Percentiles rank a stretch among this genome's conserved stretches.
Conservation (phyloP, 2,797 vertebrate genomes). For the Enteromius anoplus region DNA sequence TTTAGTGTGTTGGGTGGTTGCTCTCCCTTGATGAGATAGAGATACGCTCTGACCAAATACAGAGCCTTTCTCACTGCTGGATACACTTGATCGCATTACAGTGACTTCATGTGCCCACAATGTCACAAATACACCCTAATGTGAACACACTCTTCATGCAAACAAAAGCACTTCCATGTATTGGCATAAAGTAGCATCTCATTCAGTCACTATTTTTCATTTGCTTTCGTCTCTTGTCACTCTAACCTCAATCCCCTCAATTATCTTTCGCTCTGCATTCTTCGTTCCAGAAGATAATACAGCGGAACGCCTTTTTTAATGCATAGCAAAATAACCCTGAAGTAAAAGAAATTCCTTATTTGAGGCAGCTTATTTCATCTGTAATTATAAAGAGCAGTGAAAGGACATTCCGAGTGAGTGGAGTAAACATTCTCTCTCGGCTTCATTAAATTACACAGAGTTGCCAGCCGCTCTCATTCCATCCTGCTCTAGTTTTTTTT, state of each 20-base stretch:
- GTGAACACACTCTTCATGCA: slow-evolving; percentile 2
- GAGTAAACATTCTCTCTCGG: slow-evolving; percentile 58
- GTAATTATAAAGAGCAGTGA: slow-evolving; percentile 63
- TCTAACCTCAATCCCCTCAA: not conserved
- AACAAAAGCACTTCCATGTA: slow-evolving; percentile 16
- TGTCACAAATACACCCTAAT: slow-evolving; percentile 27
- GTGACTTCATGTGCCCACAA: slow-evolving; percentile 33
- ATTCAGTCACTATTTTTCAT: slow-evolving; percentile 34
- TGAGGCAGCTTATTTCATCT: slow-evolving; percentile 58
- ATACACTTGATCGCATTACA: slow-evolving; percentile 33
- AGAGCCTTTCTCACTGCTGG: slow-evolving; percentile 25
- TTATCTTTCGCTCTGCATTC: slow-evolving; percentile 31
- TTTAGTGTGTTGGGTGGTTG: not conserved
- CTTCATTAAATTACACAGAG: slow-evolving; percentile 59
- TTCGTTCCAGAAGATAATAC: slow-evolving; percentile 51
- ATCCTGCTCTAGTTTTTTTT: not conserved
- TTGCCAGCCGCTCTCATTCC: slow-evolving; percentile 31
- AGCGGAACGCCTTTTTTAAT: slow-evolving; percentile 51
- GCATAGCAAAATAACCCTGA: slow-evolving; percentile 51
- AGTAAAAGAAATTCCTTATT: slow-evolving; percentile 58
- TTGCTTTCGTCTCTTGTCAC: slow-evolving; percentile 28
- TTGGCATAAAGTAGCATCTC: slow-evolving; percentile 10
- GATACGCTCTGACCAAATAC: slow-evolving; percentile 36
- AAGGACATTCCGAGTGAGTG: slow-evolving; percentile 54
- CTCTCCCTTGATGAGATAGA: slow-evolving; percentile 18